These are phyloP conservation scores for Drosophila leontia DNA, from an alignment of 1,140 invertebrate species.

Conservation along the genomic window DNA sequence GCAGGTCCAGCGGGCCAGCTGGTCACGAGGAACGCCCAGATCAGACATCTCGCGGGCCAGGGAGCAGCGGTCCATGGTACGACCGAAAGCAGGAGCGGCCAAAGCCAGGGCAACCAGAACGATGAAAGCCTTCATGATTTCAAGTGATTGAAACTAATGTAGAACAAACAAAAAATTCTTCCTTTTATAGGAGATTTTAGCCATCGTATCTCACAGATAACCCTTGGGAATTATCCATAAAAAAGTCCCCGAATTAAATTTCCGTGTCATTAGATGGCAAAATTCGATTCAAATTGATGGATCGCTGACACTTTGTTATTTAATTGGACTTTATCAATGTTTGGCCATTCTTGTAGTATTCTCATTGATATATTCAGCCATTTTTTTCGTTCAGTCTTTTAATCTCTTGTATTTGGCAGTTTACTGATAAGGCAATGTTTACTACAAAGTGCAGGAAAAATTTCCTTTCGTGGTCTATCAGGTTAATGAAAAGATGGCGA, in stretches of 20 bases:
- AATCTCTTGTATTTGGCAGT: neutral
- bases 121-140: slow-evolving; percentile 64
- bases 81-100: slow-evolving; percentile 61
- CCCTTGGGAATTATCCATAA: neutral
- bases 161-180: neutral
- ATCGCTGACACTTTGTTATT: neutral
- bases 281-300: slow-evolving; percentile 1
- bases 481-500: slow-evolving; percentile 33
- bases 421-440: slow-evolving; percentile 10
- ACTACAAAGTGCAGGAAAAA: slow-evolving; percentile 4
- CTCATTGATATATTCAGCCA: slow-evolving; percentile 17
- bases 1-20: neutral
- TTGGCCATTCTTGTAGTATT: slow-evolving; percentile 6
- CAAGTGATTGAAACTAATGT: slow-evolving; percentile 55
- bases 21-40: neutral
- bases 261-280: neutral
- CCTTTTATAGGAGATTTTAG: neutral
- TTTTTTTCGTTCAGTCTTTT: neutral
- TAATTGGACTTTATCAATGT: neutral
- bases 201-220: slow-evolving; percentile 8
- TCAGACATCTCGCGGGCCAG: slow-evolving; percentile 75
- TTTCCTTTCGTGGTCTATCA: slow-evolving; percentile 4
- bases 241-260: slow-evolving; percentile 2
- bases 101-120: slow-evolving; percentile 66
- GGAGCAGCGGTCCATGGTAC: slow-evolving; percentile 77